phyloP scores from a whole-genome alignment of 2,797 vertebrate genomes.

The Cygnus olor region DNA sequence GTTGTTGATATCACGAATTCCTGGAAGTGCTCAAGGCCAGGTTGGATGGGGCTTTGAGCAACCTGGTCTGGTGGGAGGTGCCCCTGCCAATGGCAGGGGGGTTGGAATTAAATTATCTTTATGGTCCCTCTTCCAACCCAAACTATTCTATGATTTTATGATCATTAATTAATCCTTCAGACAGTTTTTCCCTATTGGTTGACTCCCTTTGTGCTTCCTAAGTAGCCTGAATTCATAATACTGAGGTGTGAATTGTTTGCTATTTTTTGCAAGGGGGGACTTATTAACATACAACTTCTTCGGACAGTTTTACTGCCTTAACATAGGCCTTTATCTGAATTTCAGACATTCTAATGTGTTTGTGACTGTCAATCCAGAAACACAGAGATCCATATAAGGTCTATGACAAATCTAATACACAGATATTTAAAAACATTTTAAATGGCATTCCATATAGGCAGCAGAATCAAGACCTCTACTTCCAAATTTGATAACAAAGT shows the following conservation, averaged over 20 bases:
- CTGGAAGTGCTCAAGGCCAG: too few species aligned
- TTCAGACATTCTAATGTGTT: not conserved
- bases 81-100: too few species aligned
- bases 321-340: not conserved
- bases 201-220: not conserved
- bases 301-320: not conserved
- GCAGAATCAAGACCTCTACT: not conserved
- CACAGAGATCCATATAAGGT: not conserved
- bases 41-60: too few species aligned
- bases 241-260: not conserved
- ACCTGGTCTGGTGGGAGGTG: too few species aligned
- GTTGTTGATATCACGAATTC: too few species aligned
- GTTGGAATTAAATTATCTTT: too few species aligned
- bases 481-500: not conserved
- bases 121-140: too few species aligned
- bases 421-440: not conserved
- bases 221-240: not conserved
- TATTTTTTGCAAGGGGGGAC: not conserved
- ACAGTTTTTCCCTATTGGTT: not conserved
- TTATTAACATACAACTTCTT: not conserved
- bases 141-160: too few species aligned
- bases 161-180: not conserved
- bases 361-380: not conserved
- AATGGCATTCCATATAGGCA: not conserved
- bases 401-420: not conserved